These are phyloP conservation scores for Gnathonemus echidnorhynchus DNA, from an alignment of 2,113 vertebrate species.

Conservation along the genomic window DNA sequence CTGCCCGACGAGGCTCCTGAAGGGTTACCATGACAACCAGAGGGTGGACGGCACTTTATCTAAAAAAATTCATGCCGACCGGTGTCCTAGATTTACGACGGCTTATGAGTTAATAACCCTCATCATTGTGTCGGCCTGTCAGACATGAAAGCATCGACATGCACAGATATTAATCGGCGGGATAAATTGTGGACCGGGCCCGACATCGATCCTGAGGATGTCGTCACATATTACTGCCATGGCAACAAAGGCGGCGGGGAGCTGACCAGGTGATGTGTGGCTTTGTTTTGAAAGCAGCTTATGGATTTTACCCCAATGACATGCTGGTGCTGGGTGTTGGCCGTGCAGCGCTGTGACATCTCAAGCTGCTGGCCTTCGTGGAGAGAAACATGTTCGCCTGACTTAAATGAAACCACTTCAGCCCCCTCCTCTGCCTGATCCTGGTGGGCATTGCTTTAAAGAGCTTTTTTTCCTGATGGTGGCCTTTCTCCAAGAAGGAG, in stretches of 20 bases:
- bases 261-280: background rate
- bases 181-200: background rate
- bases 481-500: background rate
- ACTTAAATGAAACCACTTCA: background rate
- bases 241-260: background rate
- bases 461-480: background rate
- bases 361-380: background rate
- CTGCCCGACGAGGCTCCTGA: conserved; percentile 88
- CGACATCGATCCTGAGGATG: background rate
- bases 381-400: background rate
- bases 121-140: background rate
- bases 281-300: conserved; percentile 4
- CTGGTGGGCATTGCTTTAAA: background rate
- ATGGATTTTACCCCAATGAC: background rate
- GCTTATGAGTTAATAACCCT: background rate
- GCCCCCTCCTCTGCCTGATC: background rate
- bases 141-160: background rate
- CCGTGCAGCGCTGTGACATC: background rate
- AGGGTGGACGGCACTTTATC: background rate
- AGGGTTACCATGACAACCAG: conserved; percentile 26
- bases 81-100: background rate
- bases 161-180: background rate
- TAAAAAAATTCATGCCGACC: background rate
- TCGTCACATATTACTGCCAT: background rate
- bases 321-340: background rate